Conservation (phyloP, 2,888 invertebrate genomes). For the Norana najaformis region DNA sequence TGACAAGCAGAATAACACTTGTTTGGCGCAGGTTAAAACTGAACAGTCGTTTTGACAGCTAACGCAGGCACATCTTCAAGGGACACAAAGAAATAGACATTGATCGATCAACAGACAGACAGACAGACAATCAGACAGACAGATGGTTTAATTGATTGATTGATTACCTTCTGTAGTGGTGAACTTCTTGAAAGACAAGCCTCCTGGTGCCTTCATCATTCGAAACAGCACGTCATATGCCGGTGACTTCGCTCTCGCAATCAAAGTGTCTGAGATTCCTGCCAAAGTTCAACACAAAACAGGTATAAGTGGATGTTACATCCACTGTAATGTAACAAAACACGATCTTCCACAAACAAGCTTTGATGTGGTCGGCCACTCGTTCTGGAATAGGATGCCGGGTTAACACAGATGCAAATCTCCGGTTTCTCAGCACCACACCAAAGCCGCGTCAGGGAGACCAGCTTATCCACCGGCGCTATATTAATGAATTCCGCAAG, state of each 20-base stretch:
- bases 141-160: neutral
- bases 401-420: no score
- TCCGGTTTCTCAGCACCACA: no score
- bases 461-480: no score
- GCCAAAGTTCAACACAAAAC: neutral
- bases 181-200: conserved; percentile 80
- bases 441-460: no score
- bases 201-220: conserved; percentile 92
- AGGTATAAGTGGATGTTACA: neutral
- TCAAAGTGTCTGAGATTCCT: conserved; percentile 7
- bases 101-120: no score
- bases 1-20: no score
- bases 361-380: neutral
- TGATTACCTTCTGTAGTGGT: conserved; percentile 73
- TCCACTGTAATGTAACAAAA: neutral
- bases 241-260: conserved; percentile 7
- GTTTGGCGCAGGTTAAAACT: no score
- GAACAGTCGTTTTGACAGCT: no score
- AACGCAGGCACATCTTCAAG: no score
- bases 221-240: conserved; percentile 95
- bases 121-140: neutral
- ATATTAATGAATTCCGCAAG: no score
- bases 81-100: no score
- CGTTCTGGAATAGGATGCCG: no score
- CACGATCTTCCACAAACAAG: neutral